Conservation (phyloP, 2,888 invertebrate species). For the Yponomeuta cagnagella region DNA sequence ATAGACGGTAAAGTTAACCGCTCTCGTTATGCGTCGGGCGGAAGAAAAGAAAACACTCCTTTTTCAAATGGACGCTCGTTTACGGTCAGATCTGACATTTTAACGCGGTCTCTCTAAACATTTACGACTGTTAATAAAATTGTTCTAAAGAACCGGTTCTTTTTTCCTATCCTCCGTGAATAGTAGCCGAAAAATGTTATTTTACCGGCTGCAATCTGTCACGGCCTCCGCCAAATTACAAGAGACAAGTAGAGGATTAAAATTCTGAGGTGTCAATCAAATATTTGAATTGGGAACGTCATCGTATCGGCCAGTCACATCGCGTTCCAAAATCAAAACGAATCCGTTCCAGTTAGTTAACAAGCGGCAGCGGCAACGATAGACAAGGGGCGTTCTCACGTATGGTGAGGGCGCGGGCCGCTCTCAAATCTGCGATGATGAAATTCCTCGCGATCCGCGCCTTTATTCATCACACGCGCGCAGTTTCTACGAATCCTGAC, state of each 20-base stretch:
- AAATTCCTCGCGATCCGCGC: conserved; percentile 58
- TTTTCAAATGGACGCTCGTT: conserved; percentile 62
- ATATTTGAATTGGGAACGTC: conserved; percentile 43
- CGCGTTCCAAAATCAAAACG: conserved; percentile 40
- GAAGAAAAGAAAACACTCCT: conserved; percentile 67
- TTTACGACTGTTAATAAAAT: conserved; percentile 65
- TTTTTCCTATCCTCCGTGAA: conserved; percentile 22
- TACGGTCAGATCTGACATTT: conserved; percentile 69
- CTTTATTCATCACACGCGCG: conserved; percentile 71
- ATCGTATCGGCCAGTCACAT: conserved; percentile 23
- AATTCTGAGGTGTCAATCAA: conserved; percentile 44
- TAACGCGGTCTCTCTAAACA: conserved; percentile 60
- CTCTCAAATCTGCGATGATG: conserved; percentile 68
- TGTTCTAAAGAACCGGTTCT: conserved; percentile 60
- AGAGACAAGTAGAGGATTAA: conserved; percentile 29
- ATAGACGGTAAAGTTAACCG: conserved; percentile 63
- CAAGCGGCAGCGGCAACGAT: conserved; percentile 25
- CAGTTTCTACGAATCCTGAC: conserved; percentile 62
- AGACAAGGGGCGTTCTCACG: conserved; percentile 49
- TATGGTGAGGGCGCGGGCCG: conserved; percentile 44
- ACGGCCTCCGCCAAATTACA: conserved; percentile 14
- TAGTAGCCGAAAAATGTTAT: conserved; percentile 49
- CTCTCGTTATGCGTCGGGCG: conserved; percentile 48
- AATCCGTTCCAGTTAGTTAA: conserved; percentile 43
- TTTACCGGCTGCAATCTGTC: conserved; percentile 37